Conservation (phyloP, 2,797 vertebrate genomes). For the Ceryle rudis region DNA sequence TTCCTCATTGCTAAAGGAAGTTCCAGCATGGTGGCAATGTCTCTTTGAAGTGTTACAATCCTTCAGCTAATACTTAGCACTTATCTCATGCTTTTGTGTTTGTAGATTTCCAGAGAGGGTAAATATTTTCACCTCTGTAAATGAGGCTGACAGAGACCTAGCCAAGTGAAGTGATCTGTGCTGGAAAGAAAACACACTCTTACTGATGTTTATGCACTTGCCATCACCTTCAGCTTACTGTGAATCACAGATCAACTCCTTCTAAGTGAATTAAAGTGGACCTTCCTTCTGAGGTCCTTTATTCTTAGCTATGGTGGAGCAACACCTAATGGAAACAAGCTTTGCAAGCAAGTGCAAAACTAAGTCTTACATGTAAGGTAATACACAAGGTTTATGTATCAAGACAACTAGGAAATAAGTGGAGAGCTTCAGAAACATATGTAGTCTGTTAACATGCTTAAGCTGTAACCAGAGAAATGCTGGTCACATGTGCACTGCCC, state of each 20-base stretch:
- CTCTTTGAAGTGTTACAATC: background rate
- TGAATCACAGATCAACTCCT: background rate
- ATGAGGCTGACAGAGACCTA: background rate
- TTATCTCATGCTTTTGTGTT: background rate
- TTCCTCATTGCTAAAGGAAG: conserved; percentile 14
- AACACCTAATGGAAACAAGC: background rate
- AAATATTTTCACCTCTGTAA: conserved; percentile 47
- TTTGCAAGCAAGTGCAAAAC: background rate
- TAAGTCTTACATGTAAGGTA: background rate
- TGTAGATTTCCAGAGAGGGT: background rate
- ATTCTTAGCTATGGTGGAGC: background rate
- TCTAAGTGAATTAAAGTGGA: background rate
- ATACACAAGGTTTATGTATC: background rate
- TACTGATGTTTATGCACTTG: background rate
- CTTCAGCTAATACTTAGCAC: conserved; percentile 8
- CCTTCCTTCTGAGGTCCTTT: background rate
- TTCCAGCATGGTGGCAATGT: background rate
- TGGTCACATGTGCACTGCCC: background rate
- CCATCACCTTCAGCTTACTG: background rate
- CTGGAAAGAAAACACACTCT: background rate
- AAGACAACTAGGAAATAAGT: background rate
- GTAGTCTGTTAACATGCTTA: background rate
- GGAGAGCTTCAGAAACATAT: background rate
- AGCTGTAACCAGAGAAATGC: background rate
- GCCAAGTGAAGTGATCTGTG: conserved; percentile 3